Evolutionary conservation across 2,113 vertebrate species (phyloP).

Genomic region (Urocolius indicus): DNA sequence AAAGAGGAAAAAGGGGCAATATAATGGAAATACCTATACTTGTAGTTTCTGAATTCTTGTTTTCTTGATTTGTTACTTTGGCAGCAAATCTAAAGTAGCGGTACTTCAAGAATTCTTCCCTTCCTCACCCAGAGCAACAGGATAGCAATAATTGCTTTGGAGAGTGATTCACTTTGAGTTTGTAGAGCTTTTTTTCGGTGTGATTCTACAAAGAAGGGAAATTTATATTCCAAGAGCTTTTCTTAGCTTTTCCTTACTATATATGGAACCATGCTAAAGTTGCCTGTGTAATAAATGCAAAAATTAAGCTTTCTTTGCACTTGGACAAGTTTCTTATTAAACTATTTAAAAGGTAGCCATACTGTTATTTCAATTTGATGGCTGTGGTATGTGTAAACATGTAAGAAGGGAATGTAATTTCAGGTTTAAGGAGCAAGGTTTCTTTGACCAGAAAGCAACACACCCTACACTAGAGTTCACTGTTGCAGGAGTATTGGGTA

Average conservation of each 20-base stretch:
- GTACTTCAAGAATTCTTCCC: neutral
- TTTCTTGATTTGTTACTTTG: neutral
- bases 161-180: neutral
- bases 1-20: neutral
- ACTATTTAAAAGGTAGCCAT: neutral
- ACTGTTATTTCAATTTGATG: neutral
- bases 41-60: neutral
- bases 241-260: rapidly evolving
- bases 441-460: neutral
- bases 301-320: neutral
- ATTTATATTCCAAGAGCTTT: neutral
- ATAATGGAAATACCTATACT: neutral
- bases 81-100: neutral
- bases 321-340: neutral
- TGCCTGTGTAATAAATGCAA: neutral
- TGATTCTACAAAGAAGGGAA: neutral
- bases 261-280: neutral
- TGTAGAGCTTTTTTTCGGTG: neutral
- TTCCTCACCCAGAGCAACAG: neutral
- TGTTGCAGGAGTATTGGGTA: neutral
- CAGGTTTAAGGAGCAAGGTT: neutral
- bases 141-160: neutral
- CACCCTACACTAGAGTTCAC: neutral
- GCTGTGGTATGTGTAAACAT: neutral
- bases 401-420: neutral